Evolutionary conservation across 2,797 vertebrate genomes (phyloP).

Genomic region (Chaetophractus vellerosus): DNA sequence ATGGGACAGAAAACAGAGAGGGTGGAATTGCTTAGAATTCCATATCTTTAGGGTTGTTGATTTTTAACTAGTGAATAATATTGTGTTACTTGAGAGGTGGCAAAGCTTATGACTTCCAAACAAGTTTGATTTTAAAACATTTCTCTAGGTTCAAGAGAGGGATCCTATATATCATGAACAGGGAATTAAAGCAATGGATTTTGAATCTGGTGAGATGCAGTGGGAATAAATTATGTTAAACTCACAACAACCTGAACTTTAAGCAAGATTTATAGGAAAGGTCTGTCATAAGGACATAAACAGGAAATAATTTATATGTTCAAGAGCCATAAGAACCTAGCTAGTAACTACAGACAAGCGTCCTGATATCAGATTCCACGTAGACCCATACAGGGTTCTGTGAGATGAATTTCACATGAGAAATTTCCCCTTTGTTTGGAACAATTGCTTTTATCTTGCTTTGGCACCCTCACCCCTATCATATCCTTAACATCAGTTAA

Average conservation of each 20-base stretch:
- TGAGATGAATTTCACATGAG: neutral
- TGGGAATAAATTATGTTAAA: accelerated
- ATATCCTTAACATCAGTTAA: neutral
- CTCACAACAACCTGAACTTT: too few relatives aligned
- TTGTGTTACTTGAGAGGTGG: too few relatives aligned
- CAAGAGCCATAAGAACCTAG: neutral
- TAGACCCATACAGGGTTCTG: neutral
- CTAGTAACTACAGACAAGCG: accelerated
- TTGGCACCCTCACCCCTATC: neutral
- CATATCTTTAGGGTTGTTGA: too few relatives aligned
- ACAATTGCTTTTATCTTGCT: neutral
- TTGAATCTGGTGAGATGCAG: neutral
- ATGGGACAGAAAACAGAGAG: too few relatives aligned
- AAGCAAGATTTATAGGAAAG: neutral
- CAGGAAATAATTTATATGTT: accelerated
- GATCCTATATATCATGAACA: neutral
- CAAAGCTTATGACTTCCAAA: accelerated
- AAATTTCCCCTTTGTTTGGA: neutral
- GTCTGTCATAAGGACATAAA: accelerated
- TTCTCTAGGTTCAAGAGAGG: neutral
- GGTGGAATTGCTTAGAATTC: too few relatives aligned
- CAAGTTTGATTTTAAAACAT: too few relatives aligned
- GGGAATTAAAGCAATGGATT: neutral
- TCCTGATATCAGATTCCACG: neutral
- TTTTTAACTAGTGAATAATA: neutral